Evolutionary conservation across 2,797 vertebrate species (phyloP).

Genomic region (Neostethus bicornis): DNA sequence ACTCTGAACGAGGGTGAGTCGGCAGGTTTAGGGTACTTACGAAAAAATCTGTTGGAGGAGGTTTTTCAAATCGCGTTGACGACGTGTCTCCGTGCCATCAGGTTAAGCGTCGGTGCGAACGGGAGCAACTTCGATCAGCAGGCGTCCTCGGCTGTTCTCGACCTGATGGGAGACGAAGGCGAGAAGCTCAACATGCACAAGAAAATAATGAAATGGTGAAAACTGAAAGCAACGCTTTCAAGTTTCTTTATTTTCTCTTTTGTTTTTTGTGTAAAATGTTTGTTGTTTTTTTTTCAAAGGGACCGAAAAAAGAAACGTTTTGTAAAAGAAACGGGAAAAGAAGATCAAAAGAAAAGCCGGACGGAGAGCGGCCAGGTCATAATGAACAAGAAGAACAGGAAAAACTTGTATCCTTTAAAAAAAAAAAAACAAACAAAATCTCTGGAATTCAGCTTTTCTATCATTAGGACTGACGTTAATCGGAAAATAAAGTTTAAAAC

Average conservation of each 20-base stretch:
- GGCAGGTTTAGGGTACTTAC: too few species aligned
- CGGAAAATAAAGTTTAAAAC: slow-evolving; percentile 6
- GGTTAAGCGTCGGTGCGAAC: slow-evolving; percentile 82
- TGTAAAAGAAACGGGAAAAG: slow-evolving; percentile 85
- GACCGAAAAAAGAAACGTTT: slow-evolving; percentile 96
- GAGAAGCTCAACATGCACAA: slow-evolving; percentile 82
- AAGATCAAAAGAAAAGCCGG: slow-evolving; percentile 89
- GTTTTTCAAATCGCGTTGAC: slow-evolving; percentile 7
- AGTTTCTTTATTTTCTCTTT: background rate
- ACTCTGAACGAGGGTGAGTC: slow-evolving; percentile 91
- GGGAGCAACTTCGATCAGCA: slow-evolving; percentile 89
- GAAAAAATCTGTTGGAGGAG: too few species aligned
- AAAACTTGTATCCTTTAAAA: slow-evolving; percentile 95
- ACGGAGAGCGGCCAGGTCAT: slow-evolving; percentile 88
- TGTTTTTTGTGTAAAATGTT: background rate
- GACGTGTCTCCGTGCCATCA: slow-evolving; percentile 61
- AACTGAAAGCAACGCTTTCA: background rate
- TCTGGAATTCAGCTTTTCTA: too few species aligned
- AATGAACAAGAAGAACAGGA: slow-evolving; percentile 86
- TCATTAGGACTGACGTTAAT: background rate
- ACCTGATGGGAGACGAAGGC: slow-evolving; percentile 93
- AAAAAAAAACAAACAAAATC: too few species aligned
- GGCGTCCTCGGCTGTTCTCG: slow-evolving; percentile 87
- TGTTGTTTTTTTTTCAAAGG: slow-evolving; percentile 71
- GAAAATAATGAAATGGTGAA: slow-evolving; percentile 90